Base-by-base conservation (phyloP, 2,113 vertebrate species). In the Trinectes maculatus region DNA sequence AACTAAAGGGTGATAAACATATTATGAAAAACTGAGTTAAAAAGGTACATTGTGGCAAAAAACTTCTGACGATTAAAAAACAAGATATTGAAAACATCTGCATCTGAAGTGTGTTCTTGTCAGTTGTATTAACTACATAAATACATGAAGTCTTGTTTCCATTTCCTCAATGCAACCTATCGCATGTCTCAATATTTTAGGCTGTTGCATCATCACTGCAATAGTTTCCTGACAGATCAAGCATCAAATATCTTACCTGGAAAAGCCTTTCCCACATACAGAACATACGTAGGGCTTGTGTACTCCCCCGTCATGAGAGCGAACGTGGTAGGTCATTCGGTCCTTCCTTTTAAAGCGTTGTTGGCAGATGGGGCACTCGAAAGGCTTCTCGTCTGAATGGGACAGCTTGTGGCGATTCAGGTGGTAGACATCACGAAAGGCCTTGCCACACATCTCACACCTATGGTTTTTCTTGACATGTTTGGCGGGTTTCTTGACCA, bases 281-380 rank as follows among this genome's bases (percentile, higher is more conserved):
- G 96, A 97, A 89, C 98, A 99, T 71, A 97, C 95, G 74, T 98
- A 99, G 18, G 98, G 98, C 91, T 99, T 99, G 83, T 97, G 97
- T 85, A 99, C 96, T 79, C 98, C 97, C 53, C 96, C 98, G 63
- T 99, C 98, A 6, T 99, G 98, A 61, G 97, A 98, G 91, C 96
- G 96, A 84, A 98, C 98, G n/a, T 99, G 98, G 91, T 99, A 98
- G 82, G 96, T 98, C 97, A 99, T 99, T 44, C 97, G 94, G 90
- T 99, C 98, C 94, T 99, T 99, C 63, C 98, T 93, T 87, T 99
- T 99, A 92, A 99, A 99, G 83, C 97, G 96, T 85, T 99, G 97
- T 85, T 99, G 97, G 89, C 98, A 99, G 89, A 98, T 96, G 15
- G 95, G 98, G 83, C 97, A 99, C 89, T 99, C 96, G 9, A 98